A percentile compares a stretch with the other conserved stretches of the same genome.
phyloP scores from a whole-genome alignment of 2,113 vertebrate species.

The Cromileptes altivelis region DNA sequence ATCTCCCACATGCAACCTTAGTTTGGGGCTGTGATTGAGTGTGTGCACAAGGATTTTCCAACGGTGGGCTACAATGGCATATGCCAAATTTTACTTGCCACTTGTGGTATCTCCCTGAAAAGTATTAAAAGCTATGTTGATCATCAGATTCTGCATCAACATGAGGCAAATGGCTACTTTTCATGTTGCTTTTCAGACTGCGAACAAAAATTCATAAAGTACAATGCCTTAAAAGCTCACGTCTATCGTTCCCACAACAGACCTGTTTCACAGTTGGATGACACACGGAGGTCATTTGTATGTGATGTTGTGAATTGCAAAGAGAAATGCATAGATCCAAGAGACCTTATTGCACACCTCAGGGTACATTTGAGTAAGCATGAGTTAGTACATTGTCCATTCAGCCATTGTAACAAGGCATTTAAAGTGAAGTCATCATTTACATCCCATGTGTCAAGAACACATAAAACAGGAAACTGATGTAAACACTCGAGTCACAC shows the following conservation, averaged over 20 bases:
- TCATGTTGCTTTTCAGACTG: conserved; percentile 9
- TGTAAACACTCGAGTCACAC: not conserved
- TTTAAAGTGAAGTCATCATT: not conserved
- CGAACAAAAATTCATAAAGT: not conserved
- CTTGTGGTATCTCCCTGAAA: conserved; percentile 4
- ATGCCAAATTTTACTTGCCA: not conserved
- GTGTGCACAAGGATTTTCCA: not conserved
- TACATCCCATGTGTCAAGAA: conserved; percentile 11
- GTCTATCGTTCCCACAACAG: conserved; percentile 6
- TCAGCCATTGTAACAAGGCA: not conserved
- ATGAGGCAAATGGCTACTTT: not conserved
- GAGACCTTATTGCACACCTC: not conserved
- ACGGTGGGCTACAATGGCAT: not conserved
- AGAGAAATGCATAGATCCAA: not conserved
- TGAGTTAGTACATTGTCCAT: conserved; percentile 8
- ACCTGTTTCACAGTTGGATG: not conserved
- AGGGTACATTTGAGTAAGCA: not conserved
- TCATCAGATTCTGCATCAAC: not conserved
- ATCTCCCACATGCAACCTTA: too few relatives aligned
- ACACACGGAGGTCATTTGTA: not conserved
- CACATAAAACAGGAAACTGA: conserved; percentile 4
- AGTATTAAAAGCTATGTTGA: conserved; percentile 18
- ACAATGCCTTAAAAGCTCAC: conserved; percentile 10
- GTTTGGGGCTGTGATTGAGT: too few relatives aligned
- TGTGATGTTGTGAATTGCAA: conserved; percentile 1